Conservation (phyloP, 2,888 invertebrate genomes). For the Lissonota sp. region DNA sequence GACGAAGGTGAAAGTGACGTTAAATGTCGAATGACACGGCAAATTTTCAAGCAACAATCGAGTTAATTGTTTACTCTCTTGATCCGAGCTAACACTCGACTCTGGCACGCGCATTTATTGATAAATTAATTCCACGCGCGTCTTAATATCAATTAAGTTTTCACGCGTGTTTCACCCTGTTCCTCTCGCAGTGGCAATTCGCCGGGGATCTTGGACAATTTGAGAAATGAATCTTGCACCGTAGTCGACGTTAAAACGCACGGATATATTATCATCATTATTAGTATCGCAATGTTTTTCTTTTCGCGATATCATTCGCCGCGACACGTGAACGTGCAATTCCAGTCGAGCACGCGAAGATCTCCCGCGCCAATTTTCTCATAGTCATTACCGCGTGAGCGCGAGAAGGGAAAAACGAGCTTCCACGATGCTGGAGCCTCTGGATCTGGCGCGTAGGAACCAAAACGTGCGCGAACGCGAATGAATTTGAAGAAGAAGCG, state of each 20-base stretch:
- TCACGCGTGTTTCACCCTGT: not conserved
- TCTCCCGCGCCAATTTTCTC: constrained; percentile 57
- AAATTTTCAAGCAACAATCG: constrained; percentile 53
- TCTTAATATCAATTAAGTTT: constrained; percentile 73
- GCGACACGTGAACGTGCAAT: constrained; percentile 57
- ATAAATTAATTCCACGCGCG: constrained; percentile 74
- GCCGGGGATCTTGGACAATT: constrained; percentile 27
- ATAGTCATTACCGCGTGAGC: constrained; percentile 59
- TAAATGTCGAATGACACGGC: constrained; percentile 54
- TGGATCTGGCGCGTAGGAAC: not conserved
- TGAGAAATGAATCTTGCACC: constrained; percentile 4
- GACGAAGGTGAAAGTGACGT: constrained; percentile 40
- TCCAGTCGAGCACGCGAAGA: constrained; percentile 25
- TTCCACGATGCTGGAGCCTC: not conserved
- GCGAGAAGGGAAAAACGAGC: not conserved
- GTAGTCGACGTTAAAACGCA: not conserved
- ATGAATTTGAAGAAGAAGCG: constrained; percentile 53
- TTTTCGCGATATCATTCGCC: constrained; percentile 47
- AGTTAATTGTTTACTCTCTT: constrained; percentile 57
- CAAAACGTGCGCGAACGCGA: constrained; percentile 12
- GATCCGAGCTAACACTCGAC: not conserved
- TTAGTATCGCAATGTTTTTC: constrained; percentile 16
- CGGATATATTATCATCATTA: constrained; percentile 16
- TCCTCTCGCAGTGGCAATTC: constrained; percentile 19
- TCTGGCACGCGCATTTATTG: constrained; percentile 50